phyloP scores from a whole-genome alignment of 2,113 vertebrate genomes.

The Probosciger aterrimus region DNA sequence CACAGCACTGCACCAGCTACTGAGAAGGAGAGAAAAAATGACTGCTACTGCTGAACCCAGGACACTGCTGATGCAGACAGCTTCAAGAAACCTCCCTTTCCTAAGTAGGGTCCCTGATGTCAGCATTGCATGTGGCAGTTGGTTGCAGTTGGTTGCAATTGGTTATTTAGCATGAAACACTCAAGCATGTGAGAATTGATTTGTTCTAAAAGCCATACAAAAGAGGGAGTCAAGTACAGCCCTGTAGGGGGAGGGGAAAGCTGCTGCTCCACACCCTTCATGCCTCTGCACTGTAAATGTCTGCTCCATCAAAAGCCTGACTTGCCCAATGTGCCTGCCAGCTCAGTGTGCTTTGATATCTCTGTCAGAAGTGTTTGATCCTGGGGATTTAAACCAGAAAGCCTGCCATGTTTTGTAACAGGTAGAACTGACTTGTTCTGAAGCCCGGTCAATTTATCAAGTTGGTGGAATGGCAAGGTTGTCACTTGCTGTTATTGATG shows the following conservation, averaged over 20 bases:
- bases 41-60: too few relatives aligned
- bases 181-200: background rate
- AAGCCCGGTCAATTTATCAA: conserved; percentile 40
- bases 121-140: accelerated
- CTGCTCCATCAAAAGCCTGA: background rate
- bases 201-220: background rate
- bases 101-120: background rate
- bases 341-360: background rate
- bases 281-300: background rate
- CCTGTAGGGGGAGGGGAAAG: background rate
- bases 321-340: accelerated
- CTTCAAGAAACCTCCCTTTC: background rate
- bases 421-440: conserved; percentile 31
- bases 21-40: too few relatives aligned
- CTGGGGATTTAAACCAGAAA: conserved; percentile 16
- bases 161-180: background rate
- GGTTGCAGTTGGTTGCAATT: background rate
- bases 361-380: conserved; percentile 25
- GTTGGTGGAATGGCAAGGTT: conserved; percentile 19
- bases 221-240: background rate
- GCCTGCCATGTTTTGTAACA: background rate
- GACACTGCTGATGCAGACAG: background rate
- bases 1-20: too few relatives aligned
- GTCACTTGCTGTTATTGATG: conserved; percentile 37
- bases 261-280: background rate